Conservation (phyloP, 1,140 invertebrate genomes). For the Leptoteleia sp. region DNA sequence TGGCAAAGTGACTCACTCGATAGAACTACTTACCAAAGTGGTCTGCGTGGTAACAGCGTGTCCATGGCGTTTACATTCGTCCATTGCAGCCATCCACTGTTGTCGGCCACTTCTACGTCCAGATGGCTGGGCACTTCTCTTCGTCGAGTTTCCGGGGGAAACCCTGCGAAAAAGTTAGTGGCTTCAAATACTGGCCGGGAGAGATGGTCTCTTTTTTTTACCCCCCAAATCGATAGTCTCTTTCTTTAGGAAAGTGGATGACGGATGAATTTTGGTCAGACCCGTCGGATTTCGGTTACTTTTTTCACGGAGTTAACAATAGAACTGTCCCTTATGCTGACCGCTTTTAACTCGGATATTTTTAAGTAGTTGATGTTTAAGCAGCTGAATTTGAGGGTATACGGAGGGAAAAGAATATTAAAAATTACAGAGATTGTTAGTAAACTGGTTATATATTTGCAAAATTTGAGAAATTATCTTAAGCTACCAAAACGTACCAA, state of each 20-base stretch:
- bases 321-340: conserved; percentile 1
- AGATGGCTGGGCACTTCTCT: conserved; percentile 78
- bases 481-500: too few species aligned
- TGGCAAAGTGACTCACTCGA: conserved; percentile 39
- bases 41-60: conserved; percentile 85
- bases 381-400: too few species aligned
- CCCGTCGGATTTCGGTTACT: conserved; percentile 16
- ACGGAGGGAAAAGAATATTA: too few species aligned
- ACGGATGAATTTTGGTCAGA: conserved; percentile 14
- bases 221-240: conserved; percentile 33
- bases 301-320: conserved; percentile 13
- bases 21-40: conserved; percentile 84
- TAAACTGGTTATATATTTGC: too few species aligned
- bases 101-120: conserved; percentile 77
- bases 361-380: too few species aligned
- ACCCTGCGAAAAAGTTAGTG: conserved; percentile 81
- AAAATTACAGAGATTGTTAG: too few species aligned
- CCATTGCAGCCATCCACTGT: conserved; percentile 78
- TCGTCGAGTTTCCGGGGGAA: conserved; percentile 85
- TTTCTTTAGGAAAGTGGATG: conserved; percentile 28
- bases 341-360: too few species aligned
- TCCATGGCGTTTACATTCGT: conserved; percentile 80
- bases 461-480: too few species aligned
- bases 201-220: conserved; percentile 21
- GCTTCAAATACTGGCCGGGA: conserved; percentile 43